Conservation (phyloP, 1,140 invertebrate species). For the Drosophila sturtevanti region DNA sequence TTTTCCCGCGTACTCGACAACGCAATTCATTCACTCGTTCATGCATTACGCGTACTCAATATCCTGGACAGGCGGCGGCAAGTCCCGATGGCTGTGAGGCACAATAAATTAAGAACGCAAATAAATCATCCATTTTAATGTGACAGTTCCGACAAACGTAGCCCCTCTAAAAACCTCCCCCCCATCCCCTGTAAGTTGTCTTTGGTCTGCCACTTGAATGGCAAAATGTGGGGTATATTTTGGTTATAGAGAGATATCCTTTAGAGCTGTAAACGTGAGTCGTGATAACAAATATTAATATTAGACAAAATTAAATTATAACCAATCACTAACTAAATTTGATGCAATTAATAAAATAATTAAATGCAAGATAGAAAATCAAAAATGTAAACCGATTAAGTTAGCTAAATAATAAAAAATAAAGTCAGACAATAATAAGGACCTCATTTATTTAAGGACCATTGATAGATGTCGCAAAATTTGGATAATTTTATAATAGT, state of each 20-base stretch:
- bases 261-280: not conserved
- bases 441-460: too few species aligned
- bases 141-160: slow-evolving; percentile 77
- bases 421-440: too few species aligned
- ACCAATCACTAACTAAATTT: too few species aligned
- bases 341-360: too few species aligned
- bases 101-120: slow-evolving; percentile 78
- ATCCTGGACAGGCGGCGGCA: slow-evolving; percentile 47
- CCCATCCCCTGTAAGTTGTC: slow-evolving; percentile 11
- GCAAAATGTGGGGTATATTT: not conserved
- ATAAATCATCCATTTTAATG: slow-evolving; percentile 82
- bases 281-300: not conserved
- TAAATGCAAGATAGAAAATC: too few species aligned
- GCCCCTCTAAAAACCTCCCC: slow-evolving; percentile 33
- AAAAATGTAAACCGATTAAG: too few species aligned
- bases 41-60: slow-evolving; percentile 78
- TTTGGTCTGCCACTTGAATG: slow-evolving; percentile 34
- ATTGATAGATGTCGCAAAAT: too few species aligned
- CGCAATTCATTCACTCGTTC: slow-evolving; percentile 48
- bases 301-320: too few species aligned
- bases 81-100: slow-evolving; percentile 53
- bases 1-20: not conserved
- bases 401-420: too few species aligned
- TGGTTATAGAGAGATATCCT: not conserved
- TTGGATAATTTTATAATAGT: too few species aligned